phyloP scores from a whole-genome alignment of 2,888 invertebrate species.

The Leuctra nigra region DNA sequence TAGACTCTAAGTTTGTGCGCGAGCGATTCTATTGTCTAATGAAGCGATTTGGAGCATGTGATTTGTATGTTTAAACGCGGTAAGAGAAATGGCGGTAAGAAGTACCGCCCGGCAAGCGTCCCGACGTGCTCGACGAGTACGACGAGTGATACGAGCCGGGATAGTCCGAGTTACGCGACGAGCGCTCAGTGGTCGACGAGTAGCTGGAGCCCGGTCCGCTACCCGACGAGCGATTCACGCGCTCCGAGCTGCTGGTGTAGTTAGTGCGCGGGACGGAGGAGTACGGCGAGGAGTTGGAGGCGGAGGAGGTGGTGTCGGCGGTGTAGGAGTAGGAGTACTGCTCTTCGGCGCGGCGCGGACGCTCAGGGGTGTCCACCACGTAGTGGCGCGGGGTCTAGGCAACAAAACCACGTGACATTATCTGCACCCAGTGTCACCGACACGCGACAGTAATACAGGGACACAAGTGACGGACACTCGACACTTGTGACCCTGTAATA shows the following conservation, averaged over 20 bases:
- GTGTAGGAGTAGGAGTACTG: conserved; percentile 81
- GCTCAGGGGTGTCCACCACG: conserved; percentile 69
- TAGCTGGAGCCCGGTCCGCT: conserved; percentile 63
- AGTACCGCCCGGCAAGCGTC: conserved; percentile 76
- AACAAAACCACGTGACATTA: too few relatives aligned
- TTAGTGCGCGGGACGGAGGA: conserved; percentile 56
- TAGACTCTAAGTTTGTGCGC: conserved; percentile 35
- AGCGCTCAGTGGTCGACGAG: conserved; percentile 67
- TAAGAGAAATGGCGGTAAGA: conserved; percentile 80
- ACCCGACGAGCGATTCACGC: conserved; percentile 55
- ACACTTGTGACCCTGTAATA: too few relatives aligned
- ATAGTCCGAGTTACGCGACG: conserved; percentile 55
- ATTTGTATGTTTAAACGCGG: conserved; percentile 78
- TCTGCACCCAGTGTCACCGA: too few relatives aligned
- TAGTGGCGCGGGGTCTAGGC: conserved; percentile 86
- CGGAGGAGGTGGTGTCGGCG: conserved; percentile 47
- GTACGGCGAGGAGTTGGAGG: conserved; percentile 37
- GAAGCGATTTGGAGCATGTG: conserved; percentile 35
- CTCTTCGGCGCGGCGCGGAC: conserved; percentile 64
- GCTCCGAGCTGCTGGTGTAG: conserved; percentile 63
- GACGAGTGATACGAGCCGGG: conserved; percentile 73
- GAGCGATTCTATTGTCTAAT: conserved; percentile 47
- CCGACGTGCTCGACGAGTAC: conserved; percentile 70
- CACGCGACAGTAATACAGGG: too few relatives aligned
- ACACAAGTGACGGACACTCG: too few relatives aligned